Evolutionary conservation across 2,888 invertebrate genomes (phyloP).

Genomic region (Drosophila pseudotalamancana): DNA sequence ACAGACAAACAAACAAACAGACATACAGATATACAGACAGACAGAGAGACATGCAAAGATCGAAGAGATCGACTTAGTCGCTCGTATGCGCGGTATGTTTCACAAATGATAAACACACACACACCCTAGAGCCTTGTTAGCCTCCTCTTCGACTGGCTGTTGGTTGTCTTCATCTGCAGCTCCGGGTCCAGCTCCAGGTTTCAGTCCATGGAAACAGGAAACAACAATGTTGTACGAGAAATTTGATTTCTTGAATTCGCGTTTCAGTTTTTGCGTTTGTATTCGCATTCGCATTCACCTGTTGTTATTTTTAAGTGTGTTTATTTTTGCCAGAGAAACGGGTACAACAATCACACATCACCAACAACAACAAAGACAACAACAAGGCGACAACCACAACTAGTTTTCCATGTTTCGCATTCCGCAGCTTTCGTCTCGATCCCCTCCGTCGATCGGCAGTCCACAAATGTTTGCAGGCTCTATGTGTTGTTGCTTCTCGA

Average conservation of each 20-base stretch:
- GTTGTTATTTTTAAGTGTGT: slow-evolving; percentile 68
- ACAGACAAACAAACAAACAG: neutral
- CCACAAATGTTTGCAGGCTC: slow-evolving; percentile 1
- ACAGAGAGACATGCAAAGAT: slow-evolving; percentile 14
- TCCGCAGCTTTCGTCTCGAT: slow-evolving; percentile 37
- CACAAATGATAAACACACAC: slow-evolving; percentile 49
- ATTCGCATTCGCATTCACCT: slow-evolving; percentile 68
- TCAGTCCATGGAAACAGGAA: slow-evolving; percentile 58
- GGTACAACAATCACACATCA: slow-evolving; percentile 38
- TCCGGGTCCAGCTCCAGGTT: slow-evolving; percentile 14
- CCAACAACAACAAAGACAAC: slow-evolving; percentile 25
- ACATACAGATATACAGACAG: slow-evolving; percentile 13
- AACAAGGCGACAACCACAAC: slow-evolving; percentile 63
- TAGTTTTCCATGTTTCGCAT: slow-evolving; percentile 72
- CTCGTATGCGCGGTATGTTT: slow-evolving; percentile 26
- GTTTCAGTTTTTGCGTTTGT: slow-evolving; percentile 35
- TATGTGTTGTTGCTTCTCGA: slow-evolving; percentile 16
- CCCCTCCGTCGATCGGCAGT: neutral
- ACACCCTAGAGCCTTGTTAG: neutral
- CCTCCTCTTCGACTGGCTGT: neutral
- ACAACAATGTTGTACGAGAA: slow-evolving; percentile 63
- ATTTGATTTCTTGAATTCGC: slow-evolving; percentile 70
- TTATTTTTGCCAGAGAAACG: slow-evolving; percentile 57
- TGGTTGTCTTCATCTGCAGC: neutral
- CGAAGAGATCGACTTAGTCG: slow-evolving; percentile 35